Evolutionary conservation across 2,888 invertebrate genomes (phyloP), one percentile per base, ranked within the genome.

Genomic region (Scaptomyza parva): DNA sequence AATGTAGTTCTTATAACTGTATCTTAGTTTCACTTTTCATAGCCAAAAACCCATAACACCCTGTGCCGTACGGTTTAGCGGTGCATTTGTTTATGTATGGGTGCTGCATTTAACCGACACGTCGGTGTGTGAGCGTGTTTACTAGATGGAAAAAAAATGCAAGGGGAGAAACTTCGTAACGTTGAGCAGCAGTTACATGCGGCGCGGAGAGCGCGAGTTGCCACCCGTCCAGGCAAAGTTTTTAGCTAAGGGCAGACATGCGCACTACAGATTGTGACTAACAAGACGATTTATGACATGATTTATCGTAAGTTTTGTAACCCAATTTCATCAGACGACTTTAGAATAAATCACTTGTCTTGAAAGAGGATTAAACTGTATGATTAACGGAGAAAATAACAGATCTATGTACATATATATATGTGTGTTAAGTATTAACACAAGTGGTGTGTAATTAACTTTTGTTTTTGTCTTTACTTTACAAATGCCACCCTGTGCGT

Each of bases 181-280:
- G 39, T 51, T 58, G 40, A 66, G 52, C 58, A 51, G 64, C 60
- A 52, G 57, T 55, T 55, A 50, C 35, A 18, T 22, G 52, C 66
- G 43, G 33, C 22, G 59, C 39, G 18, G 58, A 51, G 70, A 69
- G 65, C 58, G 65, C 58, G 41, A 20, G 17, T 44, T n/a, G 30
- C 17, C 30, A 37, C 17, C 39, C 39, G 53, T 30, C 62, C 60
- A 67, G 44, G 54, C 53, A 50, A 58, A 57, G 51, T 50, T 59
- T 63, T 53, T 41, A 61, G 47, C 84, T 76, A 83, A 80, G 78
- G 88, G 86, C 88, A 87, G 86, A 83, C 87, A 79, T 87, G 87
- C 87, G 87, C 88, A 85, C 22, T 52, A 20, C 17, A 59, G 22
- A 44, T 39, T 50, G 20, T 48, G 39, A 20, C 37, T 37, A 37